Base-by-base conservation (phyloP, 2,113 vertebrate genomes). In the Pleuronectes platessa region DNA sequence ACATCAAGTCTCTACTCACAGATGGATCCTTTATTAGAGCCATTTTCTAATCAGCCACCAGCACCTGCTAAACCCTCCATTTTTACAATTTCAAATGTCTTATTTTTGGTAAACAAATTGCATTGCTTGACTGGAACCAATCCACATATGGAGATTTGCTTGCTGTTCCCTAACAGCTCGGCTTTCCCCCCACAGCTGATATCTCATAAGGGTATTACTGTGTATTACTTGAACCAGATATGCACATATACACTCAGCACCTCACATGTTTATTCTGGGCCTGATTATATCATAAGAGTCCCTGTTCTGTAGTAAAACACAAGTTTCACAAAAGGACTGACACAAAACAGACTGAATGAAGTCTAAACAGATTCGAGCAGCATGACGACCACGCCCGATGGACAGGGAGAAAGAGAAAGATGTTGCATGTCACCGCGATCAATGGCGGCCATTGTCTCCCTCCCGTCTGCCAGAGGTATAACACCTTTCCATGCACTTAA, bases 401-500 rank as follows among this genome's bases (percentile, higher is more conserved):
- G 86, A 88, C 79, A 73, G 80, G 61, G 75, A 87, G 81, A 80
- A 81, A 83, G 87, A 94, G 82, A 86, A 86, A 94, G 93, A 94
- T 93, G 93, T 94, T 91, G 91, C 93, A 93, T 94, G 93, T 92
- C 91, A 90, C 87, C 63, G 49, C 89, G 82, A 94, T 95, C 94
- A 94, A 94, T 94, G 93, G 87, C 71, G 61, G 91, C 90, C 90
- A 92, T 93, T 91, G 92, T 94, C 90, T 91, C 87, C 77, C 79
- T 86, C 71, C 83, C 55, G 81, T 91, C 94, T 93, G 88, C 82
- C 85, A 83, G 92, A 94, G 93, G 92, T 93, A 88, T 93, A 94
- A 94, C 94, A 94, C 94, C 93, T 95, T 92, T 91, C 92, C 83
- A 79, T 94, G 93, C 93, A 94, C 93, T 95, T 94, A 94, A 94